Conservation (phyloP, 2,113 vertebrate species). For the Gallinago paraguaiae region DNA sequence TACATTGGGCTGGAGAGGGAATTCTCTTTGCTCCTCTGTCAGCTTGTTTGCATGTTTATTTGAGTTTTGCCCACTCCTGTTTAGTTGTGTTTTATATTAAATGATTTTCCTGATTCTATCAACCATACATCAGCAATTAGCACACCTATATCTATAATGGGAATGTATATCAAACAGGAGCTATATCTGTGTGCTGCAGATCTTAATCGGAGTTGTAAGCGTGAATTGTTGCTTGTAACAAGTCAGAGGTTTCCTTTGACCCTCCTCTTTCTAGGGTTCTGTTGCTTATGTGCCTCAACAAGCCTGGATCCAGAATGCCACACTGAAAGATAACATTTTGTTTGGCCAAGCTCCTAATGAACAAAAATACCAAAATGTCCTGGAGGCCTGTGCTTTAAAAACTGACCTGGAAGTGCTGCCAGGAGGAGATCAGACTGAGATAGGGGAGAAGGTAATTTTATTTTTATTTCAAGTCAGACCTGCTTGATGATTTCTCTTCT, state of each 20-base stretch:
- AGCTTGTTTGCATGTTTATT: not conserved
- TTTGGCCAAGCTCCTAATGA: constrained; percentile 85
- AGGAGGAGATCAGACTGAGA: constrained; percentile 93
- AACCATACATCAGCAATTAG: not conserved
- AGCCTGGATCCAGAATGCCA: constrained; percentile 96
- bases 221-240: not conserved
- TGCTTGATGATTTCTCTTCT: not conserved
- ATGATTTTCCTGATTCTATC: not conserved
- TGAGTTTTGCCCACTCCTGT: not conserved
- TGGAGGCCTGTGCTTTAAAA: constrained; percentile 91
- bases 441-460: constrained; percentile 91
- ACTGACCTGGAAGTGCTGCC: constrained; percentile 90
- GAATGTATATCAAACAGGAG: not conserved
- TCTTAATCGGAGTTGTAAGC: not conserved
- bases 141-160: not conserved
- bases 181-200: not conserved
- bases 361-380: constrained; percentile 81
- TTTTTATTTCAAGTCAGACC: not conserved
- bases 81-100: not conserved
- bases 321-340: constrained; percentile 92
- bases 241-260: not conserved
- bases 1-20: not conserved
- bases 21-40: not conserved
- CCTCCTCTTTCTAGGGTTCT: constrained; percentile 80
- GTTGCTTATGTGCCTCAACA: constrained; percentile 95